Evolutionary conservation across 2,113 vertebrate species (phyloP), one percentile per base, ranked within the genome.

Genomic region (Perccottus glenii): DNA sequence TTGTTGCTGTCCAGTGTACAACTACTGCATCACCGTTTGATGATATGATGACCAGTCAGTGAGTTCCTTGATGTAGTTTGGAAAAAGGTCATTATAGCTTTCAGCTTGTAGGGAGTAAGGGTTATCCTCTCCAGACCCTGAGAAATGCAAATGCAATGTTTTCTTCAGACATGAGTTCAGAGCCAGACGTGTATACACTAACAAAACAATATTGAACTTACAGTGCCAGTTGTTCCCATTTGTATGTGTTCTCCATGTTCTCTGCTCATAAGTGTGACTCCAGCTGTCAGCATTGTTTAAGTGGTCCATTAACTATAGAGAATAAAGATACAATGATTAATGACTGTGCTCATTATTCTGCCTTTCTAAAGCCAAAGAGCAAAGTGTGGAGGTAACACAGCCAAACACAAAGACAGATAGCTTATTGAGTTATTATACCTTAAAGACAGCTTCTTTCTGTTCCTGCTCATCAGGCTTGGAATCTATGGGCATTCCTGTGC

Each of bases 401-500:
- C 8, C 5, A 2, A 40, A 40, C 38, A 40, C 5, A 40, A 40
- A 8, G 38, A 40, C 4, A 40, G 38, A 40, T 40, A 5, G 16
- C n/a, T 35, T 15, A 55, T 5, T 16, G 10, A 6, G 16, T 32
- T 5, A 44, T 42, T 11, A 8, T 78, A 88, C 89, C 91, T 88
- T 77, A 44, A 88, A 69, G 62, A 88, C 90, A 7, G 85, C 88
- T 51, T 90, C 88, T 27, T 72, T 84, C 44, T 92, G 90, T 66
- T 93, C 92, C 46, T 87, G 75, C 19, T 90, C 85, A 4, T 84
- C 88, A 11, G 62, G 32, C 52, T 75, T 67, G 48, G 63, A 47
- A 5, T 83, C 74, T 79, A 33, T 36, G 6, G 78, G 85, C 57
- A 69, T 75, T 5, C 77, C 93, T 93, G 82, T 55, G 79, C 3